Base-by-base conservation (phyloP, 2,888 invertebrate genomes). In the Metacarcinus magister region DNA sequence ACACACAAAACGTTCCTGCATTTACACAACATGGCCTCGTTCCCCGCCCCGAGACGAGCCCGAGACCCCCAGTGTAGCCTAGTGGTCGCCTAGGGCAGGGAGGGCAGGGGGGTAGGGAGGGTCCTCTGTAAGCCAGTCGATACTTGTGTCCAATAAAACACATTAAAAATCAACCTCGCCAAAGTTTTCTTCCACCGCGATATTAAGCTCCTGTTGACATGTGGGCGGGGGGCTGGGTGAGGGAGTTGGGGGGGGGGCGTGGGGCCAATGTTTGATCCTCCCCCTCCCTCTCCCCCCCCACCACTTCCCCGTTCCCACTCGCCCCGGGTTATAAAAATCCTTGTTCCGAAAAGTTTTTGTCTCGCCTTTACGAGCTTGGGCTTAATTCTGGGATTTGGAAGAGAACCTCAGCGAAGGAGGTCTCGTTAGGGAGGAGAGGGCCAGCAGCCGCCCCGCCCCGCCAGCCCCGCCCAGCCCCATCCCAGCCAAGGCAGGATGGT, bases 341-440 rank as follows among this genome's bases (percentile, higher is more conserved):
- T 87, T 87, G 87, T 87, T 87, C 32, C 87, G 39, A 87, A 87
- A 87, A 87, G 39, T 87, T 87, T 87, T 87, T 87, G 87, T 87
- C 87, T 87, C 87, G 87, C 87, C 87, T 87, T 87, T 87, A 87
- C 87, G 87, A 87, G 87, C 87, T 87, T 2, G 13, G 39, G 87
- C 87, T 87, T 87, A 87, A 87, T 87, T 87, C 87, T 87, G 87
- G 87, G 87, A 87, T 87, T 87, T 87, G 39, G 67, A 87, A 87
- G 87, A 87, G 87, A 87, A 87, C 16, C 87, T 75, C 87, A 39
- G 87, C 87, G 87, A 87, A 87, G n/a, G 67, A 67, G 87, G 39
- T 39, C 87, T 87, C 87, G 87, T 87, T 87, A 87, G 39, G 19
- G 87, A 2, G 39, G 39, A 2, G 39, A 19, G 39, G 32, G 87